Evolutionary conservation across 2,797 vertebrate genomes (phyloP).

Genomic region (Clamator glandarius): DNA sequence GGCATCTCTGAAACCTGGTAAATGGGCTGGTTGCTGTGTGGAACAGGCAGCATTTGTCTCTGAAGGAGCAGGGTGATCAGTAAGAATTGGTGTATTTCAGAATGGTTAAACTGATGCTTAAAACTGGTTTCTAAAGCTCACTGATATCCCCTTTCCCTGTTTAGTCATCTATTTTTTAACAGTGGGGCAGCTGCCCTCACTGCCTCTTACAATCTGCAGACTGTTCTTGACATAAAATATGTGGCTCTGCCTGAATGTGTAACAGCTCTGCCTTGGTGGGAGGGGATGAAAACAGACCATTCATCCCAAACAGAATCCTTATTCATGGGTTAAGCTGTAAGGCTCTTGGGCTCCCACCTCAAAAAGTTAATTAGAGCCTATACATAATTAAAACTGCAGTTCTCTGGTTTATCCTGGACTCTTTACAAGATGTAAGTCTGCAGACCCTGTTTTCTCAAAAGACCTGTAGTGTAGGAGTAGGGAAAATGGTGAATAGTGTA

Average conservation of each 20-base stretch:
- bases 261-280: not conserved
- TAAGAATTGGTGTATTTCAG: not conserved
- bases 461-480: not conserved
- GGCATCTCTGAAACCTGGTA: rapidly evolving
- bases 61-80: not conserved
- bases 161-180: not conserved
- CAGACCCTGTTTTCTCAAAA: not conserved
- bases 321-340: conserved; percentile 5
- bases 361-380: not conserved
- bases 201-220: not conserved
- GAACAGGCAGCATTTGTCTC: not conserved
- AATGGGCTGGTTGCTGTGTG: not conserved
- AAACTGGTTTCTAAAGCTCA: not conserved
- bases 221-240: not conserved
- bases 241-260: not conserved
- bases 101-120: not conserved
- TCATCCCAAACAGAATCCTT: conserved; percentile 40
- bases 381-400: not conserved
- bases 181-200: not conserved
- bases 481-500: not conserved
- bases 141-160: not conserved
- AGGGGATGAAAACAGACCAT: not conserved
- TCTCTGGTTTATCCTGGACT: not conserved
- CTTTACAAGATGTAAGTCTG: not conserved
- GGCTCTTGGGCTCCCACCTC: not conserved